phyloP scores from a whole-genome alignment of 2,888 invertebrate genomes.

The Tricholauxania praeusta region DNA sequence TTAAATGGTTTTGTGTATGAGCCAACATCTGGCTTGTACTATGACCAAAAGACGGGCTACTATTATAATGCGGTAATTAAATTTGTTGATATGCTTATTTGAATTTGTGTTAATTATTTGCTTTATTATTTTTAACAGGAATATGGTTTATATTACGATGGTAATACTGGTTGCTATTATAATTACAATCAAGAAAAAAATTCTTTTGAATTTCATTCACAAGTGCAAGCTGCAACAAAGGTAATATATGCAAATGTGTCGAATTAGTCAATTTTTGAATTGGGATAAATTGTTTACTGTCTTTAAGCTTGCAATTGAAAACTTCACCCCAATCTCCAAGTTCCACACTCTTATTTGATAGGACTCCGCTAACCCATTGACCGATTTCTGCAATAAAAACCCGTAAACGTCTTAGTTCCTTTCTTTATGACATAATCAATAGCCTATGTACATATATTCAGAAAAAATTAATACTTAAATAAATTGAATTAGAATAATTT shows the following conservation, averaged over 20 bases:
- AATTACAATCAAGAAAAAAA: slow-evolving; percentile 82
- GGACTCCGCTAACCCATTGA: too few species aligned
- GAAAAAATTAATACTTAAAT: too few species aligned
- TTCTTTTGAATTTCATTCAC: slow-evolving; percentile 84
- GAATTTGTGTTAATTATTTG: not conserved
- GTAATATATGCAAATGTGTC: slow-evolving; percentile 43
- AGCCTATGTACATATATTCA: too few species aligned
- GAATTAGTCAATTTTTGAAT: too few species aligned
- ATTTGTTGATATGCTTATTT: not conserved
- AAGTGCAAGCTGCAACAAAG: slow-evolving; percentile 69
- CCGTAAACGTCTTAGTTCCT: too few species aligned
- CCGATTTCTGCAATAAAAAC: too few species aligned
- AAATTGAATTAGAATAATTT: too few species aligned
- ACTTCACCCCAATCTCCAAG: too few species aligned
- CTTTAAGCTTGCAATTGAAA: too few species aligned
- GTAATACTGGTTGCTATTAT: slow-evolving; percentile 85
- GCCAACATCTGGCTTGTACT: slow-evolving; percentile 87
- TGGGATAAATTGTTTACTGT: too few species aligned
- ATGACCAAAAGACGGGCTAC: slow-evolving; percentile 89
- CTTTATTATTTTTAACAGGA: slow-evolving; percentile 72
- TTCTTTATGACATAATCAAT: too few species aligned
- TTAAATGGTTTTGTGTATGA: slow-evolving; percentile 88
- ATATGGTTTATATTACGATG: slow-evolving; percentile 89
- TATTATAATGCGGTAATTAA: slow-evolving; percentile 87
- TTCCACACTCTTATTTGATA: too few species aligned